Percentiles rank a stretch among this genome's conserved stretches.
phyloP scores from a whole-genome alignment of 2,888 invertebrate species.

The Meiosimyza platycephala region DNA sequence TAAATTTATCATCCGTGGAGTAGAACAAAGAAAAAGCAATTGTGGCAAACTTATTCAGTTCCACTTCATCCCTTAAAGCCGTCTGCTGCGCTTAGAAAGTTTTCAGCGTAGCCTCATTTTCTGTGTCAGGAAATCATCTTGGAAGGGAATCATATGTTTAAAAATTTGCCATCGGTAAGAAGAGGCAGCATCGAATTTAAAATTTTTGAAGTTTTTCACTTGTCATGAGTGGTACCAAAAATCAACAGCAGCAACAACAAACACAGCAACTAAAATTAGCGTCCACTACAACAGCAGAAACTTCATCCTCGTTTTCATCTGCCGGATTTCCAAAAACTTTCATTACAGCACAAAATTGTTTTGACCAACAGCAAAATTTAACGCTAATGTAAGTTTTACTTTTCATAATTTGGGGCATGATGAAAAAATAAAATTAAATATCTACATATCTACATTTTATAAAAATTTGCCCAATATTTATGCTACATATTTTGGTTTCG shows the following conservation, averaged over 20 bases:
- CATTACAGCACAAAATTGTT: slow-evolving; percentile 52
- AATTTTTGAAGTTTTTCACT: slow-evolving; percentile 42
- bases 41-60: no score
- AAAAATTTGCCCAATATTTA: neutral
- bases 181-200: no score
- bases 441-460: neutral
- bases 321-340: slow-evolving; percentile 47
- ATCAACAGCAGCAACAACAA: slow-evolving; percentile 45
- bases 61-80: no score
- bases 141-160: no score
- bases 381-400: slow-evolving; percentile 53
- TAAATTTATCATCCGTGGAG: no score
- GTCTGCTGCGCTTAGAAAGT: no score
- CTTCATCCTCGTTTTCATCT: slow-evolving; percentile 30
- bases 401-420: neutral
- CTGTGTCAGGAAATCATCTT: no score
- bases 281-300: slow-evolving; percentile 42
- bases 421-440: no score
- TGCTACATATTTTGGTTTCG: neutral
- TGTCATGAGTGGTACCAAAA: slow-evolving; percentile 58
- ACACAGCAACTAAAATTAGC: slow-evolving; percentile 39
- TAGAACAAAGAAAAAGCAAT: no score
- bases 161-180: no score
- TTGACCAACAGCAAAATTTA: slow-evolving; percentile 46
- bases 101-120: no score